Percentiles rank a stretch among this genome's conserved stretches.
These are phyloP conservation scores for Drosophila vallismaia DNA, from an alignment of 2,888 invertebrate genomes.

Conservation along the genomic window DNA sequence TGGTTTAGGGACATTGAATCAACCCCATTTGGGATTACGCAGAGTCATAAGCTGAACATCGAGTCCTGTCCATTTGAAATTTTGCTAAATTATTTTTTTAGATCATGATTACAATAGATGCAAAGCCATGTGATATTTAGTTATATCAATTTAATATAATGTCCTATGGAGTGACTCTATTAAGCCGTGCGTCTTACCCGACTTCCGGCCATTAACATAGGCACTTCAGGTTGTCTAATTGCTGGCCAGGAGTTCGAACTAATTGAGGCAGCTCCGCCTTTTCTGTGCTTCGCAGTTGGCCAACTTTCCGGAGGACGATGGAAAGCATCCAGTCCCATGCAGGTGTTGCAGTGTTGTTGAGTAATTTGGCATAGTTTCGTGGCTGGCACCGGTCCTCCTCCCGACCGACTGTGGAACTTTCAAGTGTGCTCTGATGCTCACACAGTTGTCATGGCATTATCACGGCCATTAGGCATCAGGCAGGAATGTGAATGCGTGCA, in stretches of 20 bases:
- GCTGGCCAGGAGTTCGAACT: conserved; percentile 46
- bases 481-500: conserved; percentile 20
- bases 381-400: conserved; percentile 10
- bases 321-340: conserved; percentile 15
- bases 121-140: neutral
- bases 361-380: conserved; percentile 52
- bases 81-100: neutral
- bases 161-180: neutral
- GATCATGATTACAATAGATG: conserved; percentile 4
- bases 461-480: conserved; percentile 44
- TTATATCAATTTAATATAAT: neutral
- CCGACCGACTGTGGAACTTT: conserved; percentile 25
- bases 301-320: conserved; percentile 11
- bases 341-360: conserved; percentile 42
- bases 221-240: conserved; percentile 34
- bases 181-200: neutral
- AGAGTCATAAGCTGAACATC: neutral
- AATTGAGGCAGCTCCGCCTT: conserved; percentile 37
- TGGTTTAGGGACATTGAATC: neutral
- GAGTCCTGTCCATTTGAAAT: neutral
- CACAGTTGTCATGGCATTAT: conserved; percentile 50
- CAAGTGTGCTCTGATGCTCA: conserved; percentile 20
- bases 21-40: neutral
- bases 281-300: conserved; percentile 8
- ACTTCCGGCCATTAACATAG: conserved; percentile 32